Percentiles rank a stretch among this genome's conserved stretches.
phyloP scores from a whole-genome alignment of 2,113 vertebrate genomes.

The Vimba vimba region DNA sequence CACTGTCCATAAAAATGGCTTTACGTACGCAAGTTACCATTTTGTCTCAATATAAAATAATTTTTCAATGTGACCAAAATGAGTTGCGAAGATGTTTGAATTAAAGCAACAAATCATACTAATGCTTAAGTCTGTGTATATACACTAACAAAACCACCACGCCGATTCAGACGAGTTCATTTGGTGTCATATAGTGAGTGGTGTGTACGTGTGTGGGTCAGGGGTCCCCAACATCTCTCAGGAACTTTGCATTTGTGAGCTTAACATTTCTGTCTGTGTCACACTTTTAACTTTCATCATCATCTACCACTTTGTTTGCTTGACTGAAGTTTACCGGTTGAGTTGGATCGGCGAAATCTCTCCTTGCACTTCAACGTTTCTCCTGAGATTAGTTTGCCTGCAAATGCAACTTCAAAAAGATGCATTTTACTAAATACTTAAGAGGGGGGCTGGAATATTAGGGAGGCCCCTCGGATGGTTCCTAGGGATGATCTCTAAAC shows the following conservation, averaged over 20 bases:
- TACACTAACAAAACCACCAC: conserved; percentile 41
- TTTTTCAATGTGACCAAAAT: conserved; percentile 74
- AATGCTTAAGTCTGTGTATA: conserved; percentile 51
- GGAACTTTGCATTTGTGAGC: conserved; percentile 24
- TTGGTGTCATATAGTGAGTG: conserved; percentile 47
- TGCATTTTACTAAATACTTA: not conserved
- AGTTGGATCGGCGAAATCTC: not conserved
- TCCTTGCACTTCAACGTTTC: not conserved
- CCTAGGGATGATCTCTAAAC: conserved; percentile 1
- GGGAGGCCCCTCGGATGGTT: conserved; percentile 7
- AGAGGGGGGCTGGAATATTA: conserved; percentile 5
- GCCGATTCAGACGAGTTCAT: conserved; percentile 32
- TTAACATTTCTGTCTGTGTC: not conserved
- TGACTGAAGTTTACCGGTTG: not conserved
- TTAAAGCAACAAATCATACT: conserved; percentile 28
- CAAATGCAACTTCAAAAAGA: not conserved
- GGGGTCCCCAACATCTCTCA: conserved; percentile 61
- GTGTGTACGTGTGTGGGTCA: conserved; percentile 39
- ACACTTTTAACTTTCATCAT: not conserved
- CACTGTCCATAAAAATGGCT: conserved; percentile 53
- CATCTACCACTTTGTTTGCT: conserved; percentile 38
- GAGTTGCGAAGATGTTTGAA: conserved; percentile 44
- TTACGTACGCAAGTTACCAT: conserved; percentile 50
- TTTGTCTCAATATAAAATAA: conserved; percentile 49
- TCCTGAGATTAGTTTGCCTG: not conserved